Base-by-base conservation (phyloP, 2,797 vertebrate genomes). In the Cossypha dichroa region DNA sequence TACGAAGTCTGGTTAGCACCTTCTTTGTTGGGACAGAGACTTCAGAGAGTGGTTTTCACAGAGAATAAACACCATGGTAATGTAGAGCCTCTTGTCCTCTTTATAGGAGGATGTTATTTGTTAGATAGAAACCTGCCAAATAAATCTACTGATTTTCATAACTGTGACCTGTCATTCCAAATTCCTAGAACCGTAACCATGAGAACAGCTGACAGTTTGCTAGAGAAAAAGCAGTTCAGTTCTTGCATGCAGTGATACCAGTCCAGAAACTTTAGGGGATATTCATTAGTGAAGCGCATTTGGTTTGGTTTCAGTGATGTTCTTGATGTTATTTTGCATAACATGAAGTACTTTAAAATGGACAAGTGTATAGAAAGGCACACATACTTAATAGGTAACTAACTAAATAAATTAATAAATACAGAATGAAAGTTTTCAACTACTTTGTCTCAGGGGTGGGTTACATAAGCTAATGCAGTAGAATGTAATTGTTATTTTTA, bases 401-500 rank as follows among this genome's bases (percentile, higher is more conserved):
- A 69, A 62, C 25, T 64, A 72, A 59, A 12, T 72, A 52, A 77
- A 40, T 59, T 66, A 66, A 78, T 70, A 93, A 85, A 80, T 75
- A 72, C 43, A 60, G 49, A 51, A 46, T 9, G 5, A 74, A 96
- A 91, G 70, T 90, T 94, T 81, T 81, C 72, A 91, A 20, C 78
- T 69, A 31, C 86, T 95, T 95, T 33, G 41, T 52, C 78, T 96
- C 67, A 96, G 91, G 89, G 88, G 93, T 90, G 87, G 85, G 40
- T 97, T 97, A 94, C 80, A 85, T 97, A 97, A 97, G 79, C 85
- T 94, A 88, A 92, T 83, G 75, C 64, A 82, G 75, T 51, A 87
- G 93, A 95, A 95, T 60, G 88, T 88, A 91, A 88, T 60, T 79
- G 93, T 96, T 96, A 96, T 96, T 96, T 97, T 96, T 94, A 96